Base-by-base conservation (phyloP, 2,888 invertebrate species). In the Chrysodeixis includens region DNA sequence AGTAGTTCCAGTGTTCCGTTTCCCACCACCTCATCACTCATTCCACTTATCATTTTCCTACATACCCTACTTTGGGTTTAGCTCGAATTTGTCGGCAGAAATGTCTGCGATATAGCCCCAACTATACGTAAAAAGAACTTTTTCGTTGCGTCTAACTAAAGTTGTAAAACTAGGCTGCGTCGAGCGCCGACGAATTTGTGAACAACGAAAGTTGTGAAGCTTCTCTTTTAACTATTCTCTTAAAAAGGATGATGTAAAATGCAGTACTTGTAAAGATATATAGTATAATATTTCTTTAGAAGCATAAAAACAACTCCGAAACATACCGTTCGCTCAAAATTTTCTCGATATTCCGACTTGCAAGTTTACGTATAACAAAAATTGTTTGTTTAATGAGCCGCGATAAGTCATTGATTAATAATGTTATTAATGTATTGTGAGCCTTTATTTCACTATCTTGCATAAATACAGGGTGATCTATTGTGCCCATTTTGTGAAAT, bases 121-220 rank as follows among this genome's bases (percentile, higher is more conserved):
- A 65, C 46, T 58, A 74, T 53, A 52, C 60, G 68, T 68, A 62
- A 35, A 46, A 35, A 40, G 12, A 69, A 75, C 57, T 69, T 63
- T 71, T 74, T 61, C 49, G 66, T 58, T 40, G 66, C 55, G 40
- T 52, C 58, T 26, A 32, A 22, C 51, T 32, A 62, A 35, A 68
- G 51, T 59, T 71, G 20, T n/a, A 22, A 71, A 74, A 74, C 70
- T 74, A 55, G 74, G 62, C 62, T 66, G 66, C 57, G 66, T 57
- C 62, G 46, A 55, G 60, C 60, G 52, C 22, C 46, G 73, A 46
- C 26, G 26, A 7, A 49, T 70, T 56, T 40, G 7, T 35, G 10
- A 66, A 51, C 3, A 62, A 69, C 74, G 57, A 56, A 66, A 66
- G 54, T 59, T 60, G 30, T 30, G 8, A 46, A 18, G 18, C 18